A percentile compares a stretch with the other conserved stretches of the same genome.
Conservation (phyloP, 1,140 invertebrate genomes). For the Drosophila tani region DNA sequence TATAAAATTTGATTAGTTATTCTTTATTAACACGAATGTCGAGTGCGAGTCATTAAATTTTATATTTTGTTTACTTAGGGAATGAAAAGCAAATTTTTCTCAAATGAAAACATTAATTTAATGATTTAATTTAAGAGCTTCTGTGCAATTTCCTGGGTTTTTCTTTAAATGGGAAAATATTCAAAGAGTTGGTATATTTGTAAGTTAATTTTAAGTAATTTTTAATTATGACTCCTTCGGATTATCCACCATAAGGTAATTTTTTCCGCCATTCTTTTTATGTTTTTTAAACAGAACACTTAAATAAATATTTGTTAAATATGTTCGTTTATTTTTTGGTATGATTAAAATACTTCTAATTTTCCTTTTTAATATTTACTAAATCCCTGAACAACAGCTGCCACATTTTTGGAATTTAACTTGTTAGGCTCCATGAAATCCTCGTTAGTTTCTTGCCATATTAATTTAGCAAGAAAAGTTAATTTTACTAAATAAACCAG, state of each 20-base stretch:
- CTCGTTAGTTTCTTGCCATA: conserved; percentile 32
- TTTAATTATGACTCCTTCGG: too few species aligned
- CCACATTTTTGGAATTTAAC: neutral
- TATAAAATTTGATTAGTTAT: neutral
- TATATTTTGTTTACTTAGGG: neutral
- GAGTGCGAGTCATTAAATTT: neutral
- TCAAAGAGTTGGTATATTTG: too few species aligned
- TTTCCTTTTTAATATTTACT: too few species aligned
- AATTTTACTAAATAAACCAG: conserved; percentile 59
- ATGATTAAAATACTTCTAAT: too few species aligned
- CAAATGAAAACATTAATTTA: neutral
- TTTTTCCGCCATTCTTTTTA: too few species aligned
- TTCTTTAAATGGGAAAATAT: too few species aligned
- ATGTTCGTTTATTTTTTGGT: too few species aligned
- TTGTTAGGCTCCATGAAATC: conserved; percentile 4
- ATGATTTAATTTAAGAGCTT: neutral
- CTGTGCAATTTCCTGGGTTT: too few species aligned
- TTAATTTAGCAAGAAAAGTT: conserved; percentile 60
- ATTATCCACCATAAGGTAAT: too few species aligned
- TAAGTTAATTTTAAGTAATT: too few species aligned
- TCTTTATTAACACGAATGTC: neutral
- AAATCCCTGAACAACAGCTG: neutral
- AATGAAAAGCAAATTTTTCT: neutral
- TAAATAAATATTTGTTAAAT: too few species aligned
- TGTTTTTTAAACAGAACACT: too few species aligned